Evolutionary conservation across 1,140 invertebrate species (phyloP), one percentile per base, ranked within the genome.

Genomic region (Ceratina australensis): DNA sequence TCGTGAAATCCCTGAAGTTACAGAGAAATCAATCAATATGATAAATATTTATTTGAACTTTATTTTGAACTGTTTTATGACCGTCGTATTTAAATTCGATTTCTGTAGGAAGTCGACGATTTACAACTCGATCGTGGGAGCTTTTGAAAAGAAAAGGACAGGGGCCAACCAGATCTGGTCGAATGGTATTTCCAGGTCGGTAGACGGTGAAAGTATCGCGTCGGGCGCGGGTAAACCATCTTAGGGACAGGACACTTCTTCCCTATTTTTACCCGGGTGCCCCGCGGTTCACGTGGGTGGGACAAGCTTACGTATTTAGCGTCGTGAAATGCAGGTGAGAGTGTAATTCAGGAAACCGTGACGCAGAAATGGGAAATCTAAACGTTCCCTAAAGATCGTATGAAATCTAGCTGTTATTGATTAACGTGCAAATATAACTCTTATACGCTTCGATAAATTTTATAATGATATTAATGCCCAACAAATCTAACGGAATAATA

Each of bases 251-350:
- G 33, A 72, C 22, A 78, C 24, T 72, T 78, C 76, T 83, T 63
- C 59, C 59, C 65, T 61, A 79, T 66, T 73, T 68, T 79, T 59
- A 26, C 26, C 47, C 60, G 26, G 67, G 16, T 67, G 75, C 80
- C 66, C 47, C 22, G 18, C 12, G 28, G 13, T 50, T 47, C n/a
- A 18, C 66, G 82, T 79, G 73, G 77, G 77, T 75, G 67, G 67
- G 47, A 75, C 66, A 66, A 65, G 47, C 72, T 83, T 82, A 75
- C 80, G 72, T 75, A 75, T 82, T 75, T 47, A 68, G 71, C 26
- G n/a, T n/a, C 33, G 49, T 54, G 50, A 79, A 60, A 76, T 72
- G 79, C 68, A 49, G 65, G 78, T 54, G 60, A 64, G 68, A 71
- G 68, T 47, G 50, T 33, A 83, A 79, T 72, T 83, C 72, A 28